These are phyloP conservation scores for Thripadectes ignobilis DNA, from an alignment of 2,797 vertebrate genomes.

Conservation along the genomic window DNA sequence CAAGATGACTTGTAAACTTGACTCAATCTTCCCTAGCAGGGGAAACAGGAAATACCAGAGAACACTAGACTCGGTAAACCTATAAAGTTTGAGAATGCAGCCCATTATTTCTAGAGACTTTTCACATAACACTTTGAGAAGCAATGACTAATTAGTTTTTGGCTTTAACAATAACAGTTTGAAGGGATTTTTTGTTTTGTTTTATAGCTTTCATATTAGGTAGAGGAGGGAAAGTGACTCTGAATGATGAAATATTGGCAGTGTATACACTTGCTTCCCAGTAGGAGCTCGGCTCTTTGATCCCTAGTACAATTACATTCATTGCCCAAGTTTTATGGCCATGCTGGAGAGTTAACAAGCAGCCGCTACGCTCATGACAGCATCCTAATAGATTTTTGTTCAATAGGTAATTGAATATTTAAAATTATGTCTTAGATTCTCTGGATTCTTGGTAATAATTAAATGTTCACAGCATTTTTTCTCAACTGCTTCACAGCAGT, in stretches of 20 bases:
- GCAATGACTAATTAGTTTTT: constrained; percentile 95
- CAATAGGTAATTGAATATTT: constrained; percentile 71
- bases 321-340: constrained; percentile 72
- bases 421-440: constrained; percentile 55
- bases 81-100: constrained; percentile 91
- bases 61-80: constrained; percentile 92
- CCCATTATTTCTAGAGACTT: constrained; percentile 92
- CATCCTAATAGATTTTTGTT: constrained; percentile 65
- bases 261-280: constrained; percentile 77
- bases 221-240: constrained; percentile 75
- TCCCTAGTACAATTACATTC: constrained; percentile 77
- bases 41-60: constrained; percentile 96
- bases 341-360: constrained; percentile 70
- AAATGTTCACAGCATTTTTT: constrained; percentile 34
- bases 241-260: constrained; percentile 83
- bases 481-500: constrained; percentile 6
- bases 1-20: constrained; percentile 93
- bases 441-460: constrained; percentile 41
- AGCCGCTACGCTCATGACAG: constrained; percentile 57
- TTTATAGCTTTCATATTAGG: constrained; percentile 84
- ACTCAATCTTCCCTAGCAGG: constrained; percentile 86
- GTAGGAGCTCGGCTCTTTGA: constrained; percentile 81
- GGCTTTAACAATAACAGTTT: constrained; percentile 89
- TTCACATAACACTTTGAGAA: constrained; percentile 94
- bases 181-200: constrained; percentile 76